Base-by-base conservation (phyloP, 1,140 invertebrate species). In the Drosophila kikkawai region DNA sequence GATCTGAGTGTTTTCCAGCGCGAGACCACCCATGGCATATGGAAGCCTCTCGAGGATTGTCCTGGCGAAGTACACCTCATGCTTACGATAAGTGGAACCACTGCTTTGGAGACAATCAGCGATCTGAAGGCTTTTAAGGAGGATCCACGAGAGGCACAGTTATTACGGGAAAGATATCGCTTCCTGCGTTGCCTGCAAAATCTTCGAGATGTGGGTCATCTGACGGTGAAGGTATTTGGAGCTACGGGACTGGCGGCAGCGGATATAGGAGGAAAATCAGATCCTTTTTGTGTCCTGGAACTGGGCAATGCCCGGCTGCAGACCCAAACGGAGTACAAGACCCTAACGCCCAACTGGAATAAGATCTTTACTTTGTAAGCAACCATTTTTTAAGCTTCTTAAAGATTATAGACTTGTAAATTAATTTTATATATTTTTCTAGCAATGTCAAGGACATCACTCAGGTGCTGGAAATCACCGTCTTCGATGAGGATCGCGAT, bases 311-410 rank as follows among this genome's bases (percentile, higher is more conserved):
- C 98, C 1, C 95, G 98, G 53, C 94, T 99, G 42, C 98, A 99
- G 93, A 99, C 99, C 0, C 98, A 99, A 93, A 99, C 99, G 1
- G 98, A 99, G 93, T 99, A 99, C 93, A 99, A 99, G 93, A 99
- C 99, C 0, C 93, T 99, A 4, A 95, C 96, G 53, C 99, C 99
- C 0, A 97, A 96, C 69, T 99, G 99, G 99, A 98, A 99, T 93
- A 99, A 99, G 94, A 97, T 99, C 78, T 99, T 99, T 92, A 98
- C 97, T 41, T 99, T 99, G 97, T 98, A 94, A 96, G 97, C 95
- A 67, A 6, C 0, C 12, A 4, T 7, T n/a, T 26, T 19, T 0
- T 1, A 9, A 4, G 1, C 0, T 0, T 34, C n/a, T 12, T 1
- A 19, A 5, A 65, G 1, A 0, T 11, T 22, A 1, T 42, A 22